Evolutionary conservation across 2,797 vertebrate species (phyloP), one percentile per base, ranked within the genome.

Genomic region (Clarias pachynema): DNA sequence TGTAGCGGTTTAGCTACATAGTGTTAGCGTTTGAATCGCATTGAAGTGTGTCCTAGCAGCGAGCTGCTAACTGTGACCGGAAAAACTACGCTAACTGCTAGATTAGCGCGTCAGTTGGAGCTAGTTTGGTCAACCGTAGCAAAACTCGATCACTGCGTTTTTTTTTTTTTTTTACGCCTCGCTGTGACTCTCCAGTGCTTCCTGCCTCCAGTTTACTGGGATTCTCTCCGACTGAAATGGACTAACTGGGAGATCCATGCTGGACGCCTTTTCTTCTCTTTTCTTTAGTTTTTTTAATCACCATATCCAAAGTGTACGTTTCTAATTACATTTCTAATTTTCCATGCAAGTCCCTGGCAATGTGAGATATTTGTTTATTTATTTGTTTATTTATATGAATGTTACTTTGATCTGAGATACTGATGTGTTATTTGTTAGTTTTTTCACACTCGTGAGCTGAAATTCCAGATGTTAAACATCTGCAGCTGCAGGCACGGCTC

Each of bases 181-280:
- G 63, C 86, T 86, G 88, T 86, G 85, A 89, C 81, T 83, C 63
- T 83, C 81, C 34, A 84, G 86, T 80, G 85, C 88, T 89, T 89
- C 88, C 88, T 78, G 65, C 49, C 31, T 84, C 56, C 83, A 34
- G 26, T 16, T 49, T 82, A 40, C 62, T 15, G 59, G 49, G 57
- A 59, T 24, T 24, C 82, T 81, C 65, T 49, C 22, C 37, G n/a
- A 62, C 53, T 5, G 24, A 18, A 31, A 70, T 44, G 18, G 26
- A 57, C 40, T 5, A 59, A 84, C 53, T 70, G 62, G 31, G 60
- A 60, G 26, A 34, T n/a, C 8, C 60, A 31, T 34, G 26, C 69
- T 79, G 60, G 78, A 80, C 10, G 37, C 37, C 53, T 60, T 75
- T 26, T n/a, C n/a, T 5, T 44, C 10, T 34, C 0, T 29, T n/a